Evolutionary conservation across 2,888 invertebrate genomes (phyloP).

Genomic region (Pachycephus smyrnensis): DNA sequence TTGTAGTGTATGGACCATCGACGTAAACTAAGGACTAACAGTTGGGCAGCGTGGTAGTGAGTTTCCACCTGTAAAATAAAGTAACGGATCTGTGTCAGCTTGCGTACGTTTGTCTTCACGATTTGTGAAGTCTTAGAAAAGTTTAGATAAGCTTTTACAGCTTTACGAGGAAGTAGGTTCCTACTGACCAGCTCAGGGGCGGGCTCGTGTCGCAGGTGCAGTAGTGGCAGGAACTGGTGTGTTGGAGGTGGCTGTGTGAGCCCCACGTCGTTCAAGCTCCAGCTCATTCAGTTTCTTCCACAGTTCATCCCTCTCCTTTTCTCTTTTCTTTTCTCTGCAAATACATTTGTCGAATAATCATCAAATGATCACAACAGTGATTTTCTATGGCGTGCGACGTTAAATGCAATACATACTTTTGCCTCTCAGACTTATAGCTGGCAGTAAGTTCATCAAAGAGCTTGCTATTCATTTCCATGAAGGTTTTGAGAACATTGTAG

Average conservation of each 20-base stretch:
- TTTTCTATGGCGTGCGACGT: neutral
- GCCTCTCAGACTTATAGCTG: constrained; percentile 98
- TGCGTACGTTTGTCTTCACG: neutral
- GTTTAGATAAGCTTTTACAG: neutral
- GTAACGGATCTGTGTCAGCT: neutral
- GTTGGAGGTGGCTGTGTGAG: constrained; percentile 53
- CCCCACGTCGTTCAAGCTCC: constrained; percentile 73
- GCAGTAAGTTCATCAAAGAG: constrained; percentile 99
- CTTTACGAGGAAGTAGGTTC: constrained; percentile 5
- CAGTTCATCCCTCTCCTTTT: constrained; percentile 96
- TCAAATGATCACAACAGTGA: neutral
- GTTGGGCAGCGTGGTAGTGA: constrained; percentile 64
- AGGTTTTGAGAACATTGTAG: constrained; percentile 99
- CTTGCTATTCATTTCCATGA: constrained; percentile 99
- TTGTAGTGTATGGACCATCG: constrained; percentile 61
- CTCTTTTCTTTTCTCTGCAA: constrained; percentile 91
- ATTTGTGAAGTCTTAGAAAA: neutral
- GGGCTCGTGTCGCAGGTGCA: constrained; percentile 62
- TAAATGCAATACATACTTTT: constrained; percentile 82
- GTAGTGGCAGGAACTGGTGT: constrained; percentile 63
- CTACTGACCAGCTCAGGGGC: constrained; percentile 63
- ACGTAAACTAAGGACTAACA: constrained; percentile 66
- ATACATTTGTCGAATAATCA: constrained; percentile 3
- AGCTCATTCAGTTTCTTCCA: constrained; percentile 96
- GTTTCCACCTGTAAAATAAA: constrained; percentile 56